These are phyloP conservation scores for Hyperoplus lanceolatus DNA, from an alignment of 2,797 vertebrate species.

Conservation along the genomic window DNA sequence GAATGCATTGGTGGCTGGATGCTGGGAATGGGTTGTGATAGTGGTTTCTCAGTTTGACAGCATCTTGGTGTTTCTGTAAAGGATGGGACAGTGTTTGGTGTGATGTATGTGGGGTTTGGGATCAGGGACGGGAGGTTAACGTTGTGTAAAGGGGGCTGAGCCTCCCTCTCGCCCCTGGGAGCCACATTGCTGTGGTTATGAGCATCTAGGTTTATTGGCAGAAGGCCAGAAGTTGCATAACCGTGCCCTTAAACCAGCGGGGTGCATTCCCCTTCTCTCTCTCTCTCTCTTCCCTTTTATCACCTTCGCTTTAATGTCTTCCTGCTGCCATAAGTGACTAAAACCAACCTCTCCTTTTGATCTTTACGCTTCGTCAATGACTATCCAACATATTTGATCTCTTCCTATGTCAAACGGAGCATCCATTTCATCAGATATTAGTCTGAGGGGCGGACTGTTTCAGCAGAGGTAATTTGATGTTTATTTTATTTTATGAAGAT, in stretches of 20 bases:
- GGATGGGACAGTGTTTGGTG: conserved; percentile 15
- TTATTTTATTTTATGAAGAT: neutral
- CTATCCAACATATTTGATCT: neutral
- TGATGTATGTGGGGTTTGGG: conserved; percentile 20
- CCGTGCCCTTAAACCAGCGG: conserved; percentile 66
- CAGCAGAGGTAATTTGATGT: neutral
- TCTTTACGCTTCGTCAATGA: conserved; percentile 29
- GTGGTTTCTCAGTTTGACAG: neutral
- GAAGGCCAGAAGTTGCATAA: conserved; percentile 73
- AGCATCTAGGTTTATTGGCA: conserved; percentile 59
- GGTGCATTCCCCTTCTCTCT: conserved; percentile 51
- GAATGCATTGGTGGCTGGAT: neutral
- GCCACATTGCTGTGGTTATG: conserved; percentile 57
- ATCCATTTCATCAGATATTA: neutral
- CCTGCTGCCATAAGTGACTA: conserved; percentile 34
- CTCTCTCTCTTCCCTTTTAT: conserved; percentile 49
- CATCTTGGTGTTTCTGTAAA: conserved; percentile 9
- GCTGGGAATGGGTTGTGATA: neutral
- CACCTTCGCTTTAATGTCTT: conserved; percentile 43
- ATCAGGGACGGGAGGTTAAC: conserved; percentile 30
- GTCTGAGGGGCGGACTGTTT: neutral
- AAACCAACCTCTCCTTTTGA: conserved; percentile 4
- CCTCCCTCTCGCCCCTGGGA: conserved; percentile 43
- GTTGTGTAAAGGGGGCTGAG: conserved; percentile 31
- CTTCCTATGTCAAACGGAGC: neutral